These are phyloP conservation scores for Frankliniella fusca DNA, from an alignment of 2,888 invertebrate species.

Conservation along the genomic window DNA sequence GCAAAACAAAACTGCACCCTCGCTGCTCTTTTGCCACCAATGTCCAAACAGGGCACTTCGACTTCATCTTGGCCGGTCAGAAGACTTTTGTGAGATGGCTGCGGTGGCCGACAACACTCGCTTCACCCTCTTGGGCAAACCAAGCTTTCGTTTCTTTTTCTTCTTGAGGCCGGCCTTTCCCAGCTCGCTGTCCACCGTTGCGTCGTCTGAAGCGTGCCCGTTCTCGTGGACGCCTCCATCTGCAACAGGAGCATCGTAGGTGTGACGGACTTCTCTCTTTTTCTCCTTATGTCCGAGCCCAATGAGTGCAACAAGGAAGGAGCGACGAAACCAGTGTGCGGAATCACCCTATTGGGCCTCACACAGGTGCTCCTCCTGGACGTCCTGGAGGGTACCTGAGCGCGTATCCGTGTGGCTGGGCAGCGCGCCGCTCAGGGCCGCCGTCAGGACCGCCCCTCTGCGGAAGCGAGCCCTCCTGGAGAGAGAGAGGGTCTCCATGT, in stretches of 20 bases:
- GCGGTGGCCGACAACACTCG: neutral
- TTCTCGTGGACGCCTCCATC: neutral
- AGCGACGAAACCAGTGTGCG: too few relatives aligned
- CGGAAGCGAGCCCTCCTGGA: neutral
- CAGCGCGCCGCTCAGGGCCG: neutral
- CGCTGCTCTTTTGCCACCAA: too few relatives aligned
- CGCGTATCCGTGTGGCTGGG: neutral
- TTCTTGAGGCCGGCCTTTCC: neutral
- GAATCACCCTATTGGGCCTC: too few relatives aligned
- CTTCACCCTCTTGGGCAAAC: neutral
- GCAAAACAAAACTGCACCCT: too few relatives aligned
- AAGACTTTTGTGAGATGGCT: neutral
- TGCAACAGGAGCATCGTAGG: neutral
- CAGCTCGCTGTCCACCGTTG: neutral
- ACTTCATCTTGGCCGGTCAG: neutral
- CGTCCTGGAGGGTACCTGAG: neutral
- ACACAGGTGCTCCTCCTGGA: too few relatives aligned
- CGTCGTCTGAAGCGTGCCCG: neutral
- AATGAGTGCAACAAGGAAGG: too few relatives aligned
- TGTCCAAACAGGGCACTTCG: neutral
- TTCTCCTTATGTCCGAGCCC: too few relatives aligned
- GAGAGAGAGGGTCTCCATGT: neutral
- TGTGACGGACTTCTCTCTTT: too few relatives aligned
- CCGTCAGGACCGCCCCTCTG: neutral
- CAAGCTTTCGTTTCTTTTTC: slow-evolving; percentile 4